Evolutionary conservation across 2,113 vertebrate species (phyloP).

Genomic region (Phodopus roborovskii): DNA sequence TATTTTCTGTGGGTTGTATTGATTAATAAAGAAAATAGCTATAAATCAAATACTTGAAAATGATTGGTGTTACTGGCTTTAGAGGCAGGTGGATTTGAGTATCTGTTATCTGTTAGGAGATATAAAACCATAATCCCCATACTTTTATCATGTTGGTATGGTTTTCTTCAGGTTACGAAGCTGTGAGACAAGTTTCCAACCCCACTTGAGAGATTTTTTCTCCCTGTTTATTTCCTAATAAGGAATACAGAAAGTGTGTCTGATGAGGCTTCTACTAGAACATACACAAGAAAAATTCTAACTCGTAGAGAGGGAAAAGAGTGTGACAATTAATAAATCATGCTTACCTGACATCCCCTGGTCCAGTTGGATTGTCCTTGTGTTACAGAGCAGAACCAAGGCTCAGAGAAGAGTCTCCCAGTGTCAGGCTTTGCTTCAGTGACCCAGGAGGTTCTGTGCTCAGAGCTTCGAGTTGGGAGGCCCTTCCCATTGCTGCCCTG

Average conservation of each 20-base stretch:
- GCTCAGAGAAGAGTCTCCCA: not conserved
- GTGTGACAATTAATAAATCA: not conserved
- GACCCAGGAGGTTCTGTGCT: not conserved
- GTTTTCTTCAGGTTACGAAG: not conserved
- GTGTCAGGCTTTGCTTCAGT: not conserved
- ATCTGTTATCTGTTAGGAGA: not conserved
- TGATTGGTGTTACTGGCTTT: not conserved
- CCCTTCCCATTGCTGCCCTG: too few relatives aligned
- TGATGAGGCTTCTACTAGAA: not conserved
- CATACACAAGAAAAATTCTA: not conserved
- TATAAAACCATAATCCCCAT: not conserved
- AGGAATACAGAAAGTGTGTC: not conserved
- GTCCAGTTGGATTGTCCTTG: not conserved
- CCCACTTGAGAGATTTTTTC: not conserved
- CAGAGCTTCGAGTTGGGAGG: rapidly evolving
- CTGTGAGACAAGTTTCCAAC: not conserved
- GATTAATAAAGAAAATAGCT: not conserved
- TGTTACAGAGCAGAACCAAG: not conserved
- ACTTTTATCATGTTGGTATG: not conserved
- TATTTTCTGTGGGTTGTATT: not conserved
- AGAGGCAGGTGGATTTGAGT: not conserved
- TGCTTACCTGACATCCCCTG: not conserved
- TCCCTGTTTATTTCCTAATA: not conserved
- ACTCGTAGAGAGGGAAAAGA: not conserved
- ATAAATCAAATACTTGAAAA: slow-evolving; percentile 25